Conservation (phyloP, 2,797 vertebrate genomes). For the Leptoclinus maculatus region DNA sequence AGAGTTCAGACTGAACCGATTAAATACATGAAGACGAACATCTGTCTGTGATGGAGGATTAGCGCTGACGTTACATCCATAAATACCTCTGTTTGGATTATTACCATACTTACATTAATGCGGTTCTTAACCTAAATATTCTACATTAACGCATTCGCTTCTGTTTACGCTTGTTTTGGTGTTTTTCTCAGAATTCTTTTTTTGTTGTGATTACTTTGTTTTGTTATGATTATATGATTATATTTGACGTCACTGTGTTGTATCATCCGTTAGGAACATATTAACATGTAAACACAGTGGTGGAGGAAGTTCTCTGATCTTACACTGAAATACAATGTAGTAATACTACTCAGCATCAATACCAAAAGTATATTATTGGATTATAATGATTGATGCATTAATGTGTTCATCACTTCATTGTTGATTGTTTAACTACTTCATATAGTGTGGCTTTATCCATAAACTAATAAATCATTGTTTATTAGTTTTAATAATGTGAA, state of each 20-base stretch:
- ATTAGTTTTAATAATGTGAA: too few species aligned
- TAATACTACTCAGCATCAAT: too few species aligned
- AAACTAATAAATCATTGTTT: too few species aligned
- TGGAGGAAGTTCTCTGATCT: too few species aligned
- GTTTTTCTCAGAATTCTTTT: slow-evolving; percentile 11
- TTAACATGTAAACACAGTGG: neutral
- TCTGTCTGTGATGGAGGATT: slow-evolving; percentile 62
- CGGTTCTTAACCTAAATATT: slow-evolving; percentile 72
- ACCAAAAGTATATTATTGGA: too few species aligned
- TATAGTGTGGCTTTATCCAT: too few species aligned
- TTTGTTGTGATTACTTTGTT: neutral
- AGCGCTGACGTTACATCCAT: slow-evolving; percentile 49
- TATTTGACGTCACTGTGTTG: neutral
- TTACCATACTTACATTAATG: slow-evolving; percentile 64
- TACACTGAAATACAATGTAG: too few species aligned
- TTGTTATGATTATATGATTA: neutral
- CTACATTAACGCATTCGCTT: slow-evolving; percentile 42
- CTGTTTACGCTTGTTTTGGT: neutral
- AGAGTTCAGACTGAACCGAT: slow-evolving; percentile 11
- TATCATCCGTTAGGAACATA: neutral
- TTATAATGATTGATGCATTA: too few species aligned
- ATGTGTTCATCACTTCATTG: too few species aligned
- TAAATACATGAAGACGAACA: slow-evolving; percentile 52
- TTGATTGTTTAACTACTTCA: too few species aligned
- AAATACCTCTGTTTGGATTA: slow-evolving; percentile 65